These are phyloP conservation scores for Siniperca obscura DNA, from an alignment of 2,797 vertebrate species.

Conservation along the genomic window DNA sequence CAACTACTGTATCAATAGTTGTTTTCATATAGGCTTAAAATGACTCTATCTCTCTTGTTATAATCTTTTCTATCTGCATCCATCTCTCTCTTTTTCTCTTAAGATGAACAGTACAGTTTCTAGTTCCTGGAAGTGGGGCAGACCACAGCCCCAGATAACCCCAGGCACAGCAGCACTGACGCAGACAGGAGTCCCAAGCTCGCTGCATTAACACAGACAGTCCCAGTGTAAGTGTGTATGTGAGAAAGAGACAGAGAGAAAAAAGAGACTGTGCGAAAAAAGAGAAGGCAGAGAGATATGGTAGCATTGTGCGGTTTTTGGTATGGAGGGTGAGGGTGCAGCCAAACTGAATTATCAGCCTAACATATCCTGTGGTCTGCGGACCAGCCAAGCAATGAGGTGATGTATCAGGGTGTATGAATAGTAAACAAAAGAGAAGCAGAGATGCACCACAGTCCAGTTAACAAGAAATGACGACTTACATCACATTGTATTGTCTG, in stretches of 20 bases:
- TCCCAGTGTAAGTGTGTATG: constrained; percentile 11
- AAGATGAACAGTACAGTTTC: constrained; percentile 83
- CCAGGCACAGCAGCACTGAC: constrained; percentile 65
- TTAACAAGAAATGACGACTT: constrained; percentile 50
- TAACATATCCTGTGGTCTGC: constrained; percentile 63
- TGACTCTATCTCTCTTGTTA: constrained; percentile 11
- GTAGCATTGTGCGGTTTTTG: constrained; percentile 67
- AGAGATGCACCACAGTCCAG: constrained; percentile 7
- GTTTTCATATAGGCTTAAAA: constrained; percentile 9
- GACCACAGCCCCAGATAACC: constrained; percentile 86
- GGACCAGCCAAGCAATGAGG: constrained; percentile 62
- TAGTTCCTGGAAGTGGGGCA: constrained; percentile 88
- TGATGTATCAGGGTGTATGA: constrained; percentile 53
- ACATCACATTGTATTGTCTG: not conserved
- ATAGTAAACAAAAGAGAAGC: constrained; percentile 60
- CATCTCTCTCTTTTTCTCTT: constrained; percentile 71
- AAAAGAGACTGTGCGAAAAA: constrained; percentile 4
- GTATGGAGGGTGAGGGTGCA: constrained; percentile 50
- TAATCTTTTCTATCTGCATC: constrained; percentile 45
- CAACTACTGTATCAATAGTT: constrained; percentile 1
- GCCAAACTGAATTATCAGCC: constrained; percentile 40
- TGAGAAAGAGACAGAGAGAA: not conserved
- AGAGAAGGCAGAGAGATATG: constrained; percentile 28
- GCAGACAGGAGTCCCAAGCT: constrained; percentile 68
- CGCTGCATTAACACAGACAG: constrained; percentile 37